phyloP scores from a whole-genome alignment of 2,797 vertebrate genomes.

The Amblyopsis hoosieri region DNA sequence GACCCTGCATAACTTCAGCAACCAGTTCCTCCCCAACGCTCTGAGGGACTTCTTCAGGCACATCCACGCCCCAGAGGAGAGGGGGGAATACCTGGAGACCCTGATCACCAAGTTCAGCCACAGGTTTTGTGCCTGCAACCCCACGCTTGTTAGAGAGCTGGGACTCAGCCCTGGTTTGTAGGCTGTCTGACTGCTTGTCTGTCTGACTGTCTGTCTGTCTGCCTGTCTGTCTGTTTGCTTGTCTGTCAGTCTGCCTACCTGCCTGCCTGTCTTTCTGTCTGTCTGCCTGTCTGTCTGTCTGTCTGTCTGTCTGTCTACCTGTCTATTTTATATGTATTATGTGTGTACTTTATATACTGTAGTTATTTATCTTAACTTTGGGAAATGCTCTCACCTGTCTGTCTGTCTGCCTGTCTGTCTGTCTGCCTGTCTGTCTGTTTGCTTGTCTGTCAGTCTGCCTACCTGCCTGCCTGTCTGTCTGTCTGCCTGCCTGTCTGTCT shows the following conservation, averaged over 20 bases:
- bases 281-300: not conserved
- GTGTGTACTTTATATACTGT: too few relatives aligned
- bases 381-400: too few relatives aligned
- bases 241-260: not conserved
- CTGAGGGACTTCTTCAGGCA: constrained; percentile 97
- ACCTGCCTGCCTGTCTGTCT: too few relatives aligned
- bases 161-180: constrained; percentile 95
- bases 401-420: too few relatives aligned
- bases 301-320: too few relatives aligned
- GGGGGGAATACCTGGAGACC: constrained; percentile 97
- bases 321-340: too few relatives aligned
- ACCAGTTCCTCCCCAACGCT: constrained; percentile 97
- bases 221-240: not conserved
- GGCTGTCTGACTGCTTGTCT: not conserved
- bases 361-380: too few relatives aligned
- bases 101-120: constrained; percentile 99
- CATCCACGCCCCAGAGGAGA: constrained; percentile 96
- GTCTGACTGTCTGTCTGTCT: too few relatives aligned
- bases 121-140: constrained; percentile 96
- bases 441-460: too few relatives aligned
- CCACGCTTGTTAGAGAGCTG: constrained; percentile 88
- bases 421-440: too few relatives aligned
- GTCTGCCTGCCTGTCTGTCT: not conserved
- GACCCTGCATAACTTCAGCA: constrained; percentile 98
- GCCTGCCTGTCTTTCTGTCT: not conserved